A percentile compares a stretch with the other conserved stretches of the same genome.
Conservation (phyloP, 2,888 invertebrate genomes). For the Tetranychus truncatus region DNA sequence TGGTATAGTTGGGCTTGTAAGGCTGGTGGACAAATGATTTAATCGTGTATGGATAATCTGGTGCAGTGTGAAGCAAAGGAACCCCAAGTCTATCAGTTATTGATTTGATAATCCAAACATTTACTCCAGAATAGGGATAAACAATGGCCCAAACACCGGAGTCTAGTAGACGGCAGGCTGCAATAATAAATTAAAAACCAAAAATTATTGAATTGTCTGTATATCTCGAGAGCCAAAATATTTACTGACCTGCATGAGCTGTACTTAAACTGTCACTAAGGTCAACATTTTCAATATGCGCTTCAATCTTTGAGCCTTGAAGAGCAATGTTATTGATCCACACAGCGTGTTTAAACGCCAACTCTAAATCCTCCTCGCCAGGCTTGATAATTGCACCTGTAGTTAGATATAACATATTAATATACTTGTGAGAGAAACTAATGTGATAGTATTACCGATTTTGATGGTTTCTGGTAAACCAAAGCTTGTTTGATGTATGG, state of each 20-base stretch:
- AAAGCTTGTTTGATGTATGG: background rate
- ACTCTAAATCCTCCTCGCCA: background rate
- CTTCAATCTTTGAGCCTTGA: background rate
- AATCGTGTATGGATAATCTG: background rate
- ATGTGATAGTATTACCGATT: background rate
- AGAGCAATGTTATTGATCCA: background rate
- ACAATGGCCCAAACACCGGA: constrained; percentile 3
- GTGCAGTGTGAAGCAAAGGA: background rate
- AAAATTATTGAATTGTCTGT: background rate
- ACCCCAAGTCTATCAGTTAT: background rate
- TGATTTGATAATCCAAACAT: background rate
- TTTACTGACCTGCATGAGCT: background rate
- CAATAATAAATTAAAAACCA: background rate
- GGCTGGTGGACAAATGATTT: background rate
- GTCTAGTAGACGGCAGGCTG: background rate
- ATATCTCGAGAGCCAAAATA: background rate
- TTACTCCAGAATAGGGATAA: constrained; percentile 1
- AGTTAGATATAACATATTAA: too few species aligned
- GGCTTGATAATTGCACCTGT: background rate
- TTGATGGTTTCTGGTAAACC: background rate
- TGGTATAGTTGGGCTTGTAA: background rate
- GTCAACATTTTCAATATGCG: background rate
- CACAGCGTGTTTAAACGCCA: background rate
- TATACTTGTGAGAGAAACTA: too few species aligned
- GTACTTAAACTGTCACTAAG: background rate